Conservation (phyloP, 1,140 invertebrate species). For the Drosophila murphyi region DNA sequence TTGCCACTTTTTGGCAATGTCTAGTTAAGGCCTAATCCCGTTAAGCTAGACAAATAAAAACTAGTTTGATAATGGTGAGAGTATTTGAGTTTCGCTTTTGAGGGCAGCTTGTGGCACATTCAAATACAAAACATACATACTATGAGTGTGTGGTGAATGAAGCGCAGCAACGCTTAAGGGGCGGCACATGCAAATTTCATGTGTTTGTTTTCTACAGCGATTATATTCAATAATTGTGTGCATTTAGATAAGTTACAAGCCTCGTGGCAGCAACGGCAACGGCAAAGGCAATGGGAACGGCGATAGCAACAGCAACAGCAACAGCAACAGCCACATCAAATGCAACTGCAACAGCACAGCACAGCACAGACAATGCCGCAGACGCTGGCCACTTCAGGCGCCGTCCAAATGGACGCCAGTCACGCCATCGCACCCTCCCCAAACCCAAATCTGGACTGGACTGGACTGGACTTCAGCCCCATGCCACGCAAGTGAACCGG, state of each 20-base stretch:
- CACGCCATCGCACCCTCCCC: conserved; percentile 68
- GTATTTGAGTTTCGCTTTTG: background rate
- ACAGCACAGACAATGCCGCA: conserved; percentile 28
- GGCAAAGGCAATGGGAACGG: too few relatives aligned
- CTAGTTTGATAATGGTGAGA: background rate
- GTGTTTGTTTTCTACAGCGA: conserved; percentile 73
- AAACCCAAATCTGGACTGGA: conserved; percentile 10
- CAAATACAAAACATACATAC: background rate
- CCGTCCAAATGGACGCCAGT: conserved; percentile 70
- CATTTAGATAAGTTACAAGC: conserved; percentile 83
- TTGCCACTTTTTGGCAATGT: too few relatives aligned
- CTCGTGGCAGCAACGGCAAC: conserved; percentile 43
- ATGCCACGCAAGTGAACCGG: background rate
- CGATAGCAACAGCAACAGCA: too few relatives aligned
- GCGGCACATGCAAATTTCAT: conserved; percentile 63
- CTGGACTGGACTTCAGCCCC: background rate
- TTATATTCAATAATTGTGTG: conserved; percentile 84
- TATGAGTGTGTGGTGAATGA: background rate
- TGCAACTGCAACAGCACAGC: conserved; percentile 11
- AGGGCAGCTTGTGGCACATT: too few relatives aligned
- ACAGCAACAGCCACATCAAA: too few relatives aligned
- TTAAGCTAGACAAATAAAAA: background rate
- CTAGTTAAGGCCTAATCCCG: background rate
- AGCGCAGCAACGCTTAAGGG: conserved; percentile 67
- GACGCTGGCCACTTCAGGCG: conserved; percentile 52